A percentile compares a stretch with the other conserved stretches of the same genome.
Evolutionary conservation across 2,888 invertebrate genomes (phyloP).

Genomic region (Notodonta dromedarius): DNA sequence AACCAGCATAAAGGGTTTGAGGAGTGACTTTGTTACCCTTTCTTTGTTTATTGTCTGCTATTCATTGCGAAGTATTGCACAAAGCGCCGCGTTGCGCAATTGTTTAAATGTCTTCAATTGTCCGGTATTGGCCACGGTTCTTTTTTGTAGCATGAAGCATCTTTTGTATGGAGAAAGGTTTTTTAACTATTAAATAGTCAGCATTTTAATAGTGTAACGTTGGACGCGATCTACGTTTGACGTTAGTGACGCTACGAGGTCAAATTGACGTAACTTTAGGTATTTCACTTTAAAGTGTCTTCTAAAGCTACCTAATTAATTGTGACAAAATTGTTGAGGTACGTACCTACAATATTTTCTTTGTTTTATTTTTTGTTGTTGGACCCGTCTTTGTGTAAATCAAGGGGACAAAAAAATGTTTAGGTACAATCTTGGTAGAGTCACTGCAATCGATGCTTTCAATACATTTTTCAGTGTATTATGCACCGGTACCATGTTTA

Average conservation of each 20-base stretch:
- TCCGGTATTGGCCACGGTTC: conserved; percentile 31
- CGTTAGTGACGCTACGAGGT: conserved; percentile 11
- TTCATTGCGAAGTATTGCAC: conserved; percentile 64
- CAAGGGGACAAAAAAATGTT: too few relatives aligned
- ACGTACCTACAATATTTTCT: background rate
- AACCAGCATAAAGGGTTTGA: conserved; percentile 73
- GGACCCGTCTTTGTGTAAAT: too few relatives aligned
- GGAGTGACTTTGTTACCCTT: conserved; percentile 72
- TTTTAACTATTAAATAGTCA: background rate
- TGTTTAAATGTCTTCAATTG: conserved; percentile 47
- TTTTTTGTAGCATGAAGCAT: conserved; percentile 12
- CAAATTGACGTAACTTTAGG: background rate
- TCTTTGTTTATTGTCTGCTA: conserved; percentile 67
- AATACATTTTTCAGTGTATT: background rate
- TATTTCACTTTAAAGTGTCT: background rate
- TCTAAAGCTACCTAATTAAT: background rate
- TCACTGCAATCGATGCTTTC: too few relatives aligned
- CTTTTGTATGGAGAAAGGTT: conserved; percentile 13
- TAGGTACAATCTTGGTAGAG: too few relatives aligned
- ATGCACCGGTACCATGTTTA: conserved; percentile 30
- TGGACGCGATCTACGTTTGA: conserved; percentile 18
- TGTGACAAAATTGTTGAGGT: background rate
- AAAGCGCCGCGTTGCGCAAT: conserved; percentile 63
- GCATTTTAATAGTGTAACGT: conserved; percentile 15
- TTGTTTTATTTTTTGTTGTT: background rate